Conservation (phyloP, 2,888 invertebrate genomes). For the Euphydryas editha region DNA sequence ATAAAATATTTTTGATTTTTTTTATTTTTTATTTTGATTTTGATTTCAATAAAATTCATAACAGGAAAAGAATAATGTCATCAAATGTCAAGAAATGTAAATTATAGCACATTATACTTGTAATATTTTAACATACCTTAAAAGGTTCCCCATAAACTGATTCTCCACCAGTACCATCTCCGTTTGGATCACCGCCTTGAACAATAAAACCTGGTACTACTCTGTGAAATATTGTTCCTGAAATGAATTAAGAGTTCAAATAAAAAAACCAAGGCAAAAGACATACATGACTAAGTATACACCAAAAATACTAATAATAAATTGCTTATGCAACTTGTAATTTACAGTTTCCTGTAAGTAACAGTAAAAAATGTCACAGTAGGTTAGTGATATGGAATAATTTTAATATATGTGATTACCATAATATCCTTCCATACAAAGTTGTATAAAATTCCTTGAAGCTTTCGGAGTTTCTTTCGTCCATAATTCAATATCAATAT, state of each 20-base stretch:
- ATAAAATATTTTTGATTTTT: no score
- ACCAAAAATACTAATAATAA: not conserved
- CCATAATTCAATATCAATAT: constrained; percentile 99
- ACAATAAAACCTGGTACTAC: constrained; percentile 97
- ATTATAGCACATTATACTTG: no score
- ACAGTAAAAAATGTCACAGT: no score
- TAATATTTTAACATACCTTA: constrained; percentile 83
- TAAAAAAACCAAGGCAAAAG: not conserved
- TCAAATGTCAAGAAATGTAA: no score
- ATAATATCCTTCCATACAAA: constrained; percentile 98
- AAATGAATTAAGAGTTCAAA: constrained; percentile 37
- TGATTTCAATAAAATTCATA: no score
- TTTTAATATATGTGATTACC: constrained; percentile 70
- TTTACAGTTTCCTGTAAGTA: no score
- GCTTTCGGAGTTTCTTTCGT: constrained; percentile 98
- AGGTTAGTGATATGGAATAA: no score
- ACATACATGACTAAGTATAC: not conserved
- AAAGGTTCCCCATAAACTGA: constrained; percentile 97
- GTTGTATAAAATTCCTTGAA: constrained; percentile 96
- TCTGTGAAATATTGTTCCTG: constrained; percentile 94
- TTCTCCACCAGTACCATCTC: constrained; percentile 97
- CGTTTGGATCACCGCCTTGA: constrained; percentile 98
- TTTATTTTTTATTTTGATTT: no score
- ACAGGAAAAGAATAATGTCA: no score
- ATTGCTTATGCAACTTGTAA: not conserved